Evolutionary conservation across 2,888 invertebrate species (phyloP), one percentile per base, ranked within the genome.

Genomic region (Caenorhabditis angaria): DNA sequence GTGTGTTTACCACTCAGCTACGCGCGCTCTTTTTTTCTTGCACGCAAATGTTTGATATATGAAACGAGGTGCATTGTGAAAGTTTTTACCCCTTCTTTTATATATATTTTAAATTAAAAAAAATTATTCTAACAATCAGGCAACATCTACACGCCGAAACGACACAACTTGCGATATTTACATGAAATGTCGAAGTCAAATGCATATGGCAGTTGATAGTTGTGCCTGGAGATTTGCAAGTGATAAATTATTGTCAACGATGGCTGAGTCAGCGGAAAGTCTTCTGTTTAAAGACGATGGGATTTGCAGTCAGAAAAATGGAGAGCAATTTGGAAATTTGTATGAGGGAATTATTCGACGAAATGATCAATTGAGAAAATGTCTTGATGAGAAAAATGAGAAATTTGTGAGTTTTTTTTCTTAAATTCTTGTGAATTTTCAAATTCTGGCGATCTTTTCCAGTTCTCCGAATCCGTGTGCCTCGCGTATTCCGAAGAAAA

Each of bases 131-230:
- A 62, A 22, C 3, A 59, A 64, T 24, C 65, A 70, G 70, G 58
- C 65, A 51, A 71, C 66, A 22, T 10, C 10, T 24, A 25, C 25
- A 10, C 22, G 22, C 14, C 54, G 78, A 47, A 81, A 81, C 51
- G 81, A 81, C 47, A 79, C 81, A 0, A 74, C 80, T 2, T 82
- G 82, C 55, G 80, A 82, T 55, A 65, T 75, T 61, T 82, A 82
- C 64, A 78, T 82, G 80, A 63, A 78, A 53, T 82, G 82, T 64
- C 70, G 78, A 22, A 70, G 68, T 25, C 80, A 82, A 74, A 82
- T 82, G 82, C 80, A 82, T 57, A 55, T 82, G 41, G 82, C 82
- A 3, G 78, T 82, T n/a, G 82, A 82, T 65, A 76, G 76, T 47
- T 79, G 71, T 70, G 81, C 76, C 61, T 80, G 80, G 79, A 57